Base-by-base conservation (phyloP, 2,113 vertebrate genomes). In the Semnornis frantzii region DNA sequence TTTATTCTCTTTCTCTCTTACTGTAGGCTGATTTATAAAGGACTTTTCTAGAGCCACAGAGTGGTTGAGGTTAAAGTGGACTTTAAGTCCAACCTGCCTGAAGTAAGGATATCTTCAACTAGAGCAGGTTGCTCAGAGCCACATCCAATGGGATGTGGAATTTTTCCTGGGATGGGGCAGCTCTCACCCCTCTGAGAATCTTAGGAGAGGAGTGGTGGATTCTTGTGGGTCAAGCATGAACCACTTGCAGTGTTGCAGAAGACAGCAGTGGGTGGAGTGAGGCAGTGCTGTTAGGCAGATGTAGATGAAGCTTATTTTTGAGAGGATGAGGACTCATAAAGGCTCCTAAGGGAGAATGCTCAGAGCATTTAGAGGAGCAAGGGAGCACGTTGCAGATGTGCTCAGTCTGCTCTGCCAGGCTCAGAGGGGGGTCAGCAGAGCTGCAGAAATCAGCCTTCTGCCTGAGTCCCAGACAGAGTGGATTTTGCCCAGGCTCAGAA, bases 231-330 rank as follows among this genome's bases (percentile, higher is more conserved):
- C 71, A 28, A 48, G 15, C 2, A 2, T 3, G 30, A 37, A 8
- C 2, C 20, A 28, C 31, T 44, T 64, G 27, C 18, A 12, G 10
- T 52, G 37, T 73, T 0, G 15, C 44, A 54, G 50, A 71, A 7
- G 31, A 20, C 3, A 50, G 23, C 0, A 3, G 52, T 31, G 52
- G 28, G 23, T 5, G n/a, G 48, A 34, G 33, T 0, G 16, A 82
- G 14, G 54, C 25, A 34, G 8, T 1, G 20, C 4, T 0, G 2
- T 4, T 27, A 48, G 50, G 39, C 55, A 73, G 55, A 25, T 44
- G 15, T 33, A 33, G 33, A 44, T 15, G 8, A 69, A 33, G 42
- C 63, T 72, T 20, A 7, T 24, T 63, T 72, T 19, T 55, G 50
- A 72, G 68, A 10, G 73, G 8, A 5, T 16, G 3, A 77, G 46